These are phyloP conservation scores for Lycocerus yunnanus DNA, from an alignment of 2,888 invertebrate species.

Conservation along the genomic window DNA sequence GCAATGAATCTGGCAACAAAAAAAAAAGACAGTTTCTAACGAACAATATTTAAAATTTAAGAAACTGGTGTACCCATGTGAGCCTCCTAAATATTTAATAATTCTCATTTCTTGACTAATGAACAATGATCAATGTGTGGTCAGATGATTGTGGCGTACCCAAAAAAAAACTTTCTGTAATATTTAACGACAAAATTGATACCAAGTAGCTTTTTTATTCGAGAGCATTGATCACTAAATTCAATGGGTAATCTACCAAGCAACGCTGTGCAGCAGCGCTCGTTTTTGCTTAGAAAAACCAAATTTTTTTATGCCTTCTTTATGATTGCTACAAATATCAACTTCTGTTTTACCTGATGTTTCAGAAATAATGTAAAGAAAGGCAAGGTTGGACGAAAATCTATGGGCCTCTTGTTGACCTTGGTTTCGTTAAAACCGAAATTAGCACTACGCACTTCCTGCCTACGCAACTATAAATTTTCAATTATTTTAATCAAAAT, in stretches of 20 bases:
- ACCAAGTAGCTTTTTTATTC: background rate
- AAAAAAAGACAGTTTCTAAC: background rate
- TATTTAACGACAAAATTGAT: background rate
- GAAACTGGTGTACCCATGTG: slow-evolving; percentile 23
- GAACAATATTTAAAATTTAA: background rate
- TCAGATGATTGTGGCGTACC: slow-evolving; percentile 17
- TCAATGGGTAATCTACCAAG: background rate
- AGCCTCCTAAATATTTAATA: slow-evolving; percentile 31
- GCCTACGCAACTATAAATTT: slow-evolving; percentile 15
- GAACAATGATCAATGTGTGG: slow-evolving; percentile 33
- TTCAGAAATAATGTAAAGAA: background rate
- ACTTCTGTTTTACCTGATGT: background rate
- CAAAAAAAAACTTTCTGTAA: background rate
- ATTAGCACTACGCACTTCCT: slow-evolving; percentile 36
- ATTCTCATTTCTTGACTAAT: slow-evolving; percentile 34
- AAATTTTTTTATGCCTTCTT: background rate
- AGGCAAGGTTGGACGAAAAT: slow-evolving; percentile 15
- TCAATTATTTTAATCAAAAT: background rate
- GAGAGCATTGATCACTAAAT: background rate
- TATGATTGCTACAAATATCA: background rate
- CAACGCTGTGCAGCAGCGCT: background rate
- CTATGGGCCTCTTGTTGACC: slow-evolving; percentile 28
- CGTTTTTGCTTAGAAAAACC: background rate
- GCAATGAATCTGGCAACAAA: background rate
- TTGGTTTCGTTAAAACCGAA: slow-evolving; percentile 28